Evolutionary conservation across 92 coral and sea anemone species (phyloP), one percentile per base, ranked within the genome.

Genomic region (Heliopora coerulea): DNA sequence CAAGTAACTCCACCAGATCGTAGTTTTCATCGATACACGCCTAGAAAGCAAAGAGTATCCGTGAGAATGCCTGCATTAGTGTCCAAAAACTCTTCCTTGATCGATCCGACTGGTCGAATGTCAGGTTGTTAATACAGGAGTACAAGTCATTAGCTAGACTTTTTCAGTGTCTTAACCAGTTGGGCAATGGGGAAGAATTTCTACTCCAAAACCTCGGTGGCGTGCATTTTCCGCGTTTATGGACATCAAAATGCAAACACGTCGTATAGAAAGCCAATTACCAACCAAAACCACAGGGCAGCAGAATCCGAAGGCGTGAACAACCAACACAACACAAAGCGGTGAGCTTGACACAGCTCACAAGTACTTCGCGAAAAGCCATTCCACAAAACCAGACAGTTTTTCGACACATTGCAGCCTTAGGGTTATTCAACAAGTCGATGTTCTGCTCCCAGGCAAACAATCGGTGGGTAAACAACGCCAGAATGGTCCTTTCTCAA

Each of bases 1-100:
- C 99, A 49, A 95, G 72, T 72, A 90, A 73, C 73, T 83, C 83
- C 1, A 95, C 99, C 62, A 95, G 81, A 28, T 95, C 99, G 48
- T 84, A 83, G 63, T 73, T 85, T 65, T 95, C 99, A 73, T 95
- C 99, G 57, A 95, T 95, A 82, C 99, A 95, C 50, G 96, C 99
- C 99, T 95, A 52, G 69, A 58, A 72, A 17, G 79, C 72, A 70
- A 62, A 82, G 79, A 79, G 82, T 57, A 67, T 57, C 26, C 14
- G 48, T 31, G 23, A 68, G 27, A 68, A 29, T 15, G 0, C 24
- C 19, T 4, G 9, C 0, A 46, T 46, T 46, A 6, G 52, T 46
- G 14, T 7, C n/a, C 12, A 46, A 46, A 46, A 37, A 37, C n/a
- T n/a, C n/a, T n/a, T n/a, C n/a, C n/a, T n/a, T n/a, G n/a, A n/a